These are phyloP conservation scores for Myotis vivesi DNA, from an alignment of 2,797 vertebrate genomes.

Conservation along the genomic window DNA sequence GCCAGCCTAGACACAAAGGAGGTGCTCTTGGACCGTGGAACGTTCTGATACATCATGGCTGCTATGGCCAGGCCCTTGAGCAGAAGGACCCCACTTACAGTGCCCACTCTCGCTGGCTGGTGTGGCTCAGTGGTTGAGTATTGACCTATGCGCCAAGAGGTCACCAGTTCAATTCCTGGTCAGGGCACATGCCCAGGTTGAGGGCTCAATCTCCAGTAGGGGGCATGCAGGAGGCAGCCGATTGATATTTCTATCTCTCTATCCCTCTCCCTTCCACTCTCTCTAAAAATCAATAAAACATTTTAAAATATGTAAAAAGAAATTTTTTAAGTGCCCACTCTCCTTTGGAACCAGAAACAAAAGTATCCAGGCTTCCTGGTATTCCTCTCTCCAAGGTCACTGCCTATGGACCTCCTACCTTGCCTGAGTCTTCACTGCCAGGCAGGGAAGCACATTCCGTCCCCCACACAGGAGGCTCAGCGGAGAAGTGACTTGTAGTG, in stretches of 20 bases:
- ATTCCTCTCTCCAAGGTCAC: not conserved
- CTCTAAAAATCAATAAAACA: too few relatives aligned
- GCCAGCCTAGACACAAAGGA: fast-evolving
- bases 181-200: too few relatives aligned
- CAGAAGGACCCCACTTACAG: not conserved
- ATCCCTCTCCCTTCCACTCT: too few relatives aligned
- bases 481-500: not conserved
- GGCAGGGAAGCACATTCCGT: not conserved
- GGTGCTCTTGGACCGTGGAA: not conserved
- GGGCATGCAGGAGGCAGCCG: too few relatives aligned
- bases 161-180: too few relatives aligned
- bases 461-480: fast-evolving
- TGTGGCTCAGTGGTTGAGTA: too few relatives aligned
- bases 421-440: not conserved
- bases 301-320: too few relatives aligned
- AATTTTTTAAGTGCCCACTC: not conserved
- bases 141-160: too few relatives aligned
- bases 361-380: not conserved
- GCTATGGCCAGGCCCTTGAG: not conserved
- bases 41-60: not conserved
- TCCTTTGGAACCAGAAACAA: not conserved
- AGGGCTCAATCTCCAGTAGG: too few relatives aligned
- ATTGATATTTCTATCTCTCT: too few relatives aligned
- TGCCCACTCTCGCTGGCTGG: too few relatives aligned
- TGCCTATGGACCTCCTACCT: not conserved